These are phyloP conservation scores for Lamprologus callipterus DNA, from an alignment of 2,113 vertebrate species.

Conservation along the genomic window DNA sequence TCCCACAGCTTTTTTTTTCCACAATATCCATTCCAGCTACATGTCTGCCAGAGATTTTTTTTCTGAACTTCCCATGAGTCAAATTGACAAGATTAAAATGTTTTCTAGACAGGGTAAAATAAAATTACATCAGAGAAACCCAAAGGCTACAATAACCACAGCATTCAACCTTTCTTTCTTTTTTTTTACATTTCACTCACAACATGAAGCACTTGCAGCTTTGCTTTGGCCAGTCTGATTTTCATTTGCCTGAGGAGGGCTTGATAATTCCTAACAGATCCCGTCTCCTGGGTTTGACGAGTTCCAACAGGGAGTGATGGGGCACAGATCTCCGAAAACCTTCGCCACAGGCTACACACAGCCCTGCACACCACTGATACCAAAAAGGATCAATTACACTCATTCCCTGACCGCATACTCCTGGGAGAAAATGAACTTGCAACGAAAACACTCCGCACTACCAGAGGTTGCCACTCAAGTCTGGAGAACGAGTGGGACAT, in stretches of 20 bases:
- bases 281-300: slow-evolving; percentile 48
- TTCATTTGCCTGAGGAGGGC: slow-evolving; percentile 53
- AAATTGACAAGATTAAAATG: slow-evolving; percentile 30
- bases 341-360: slow-evolving; percentile 52
- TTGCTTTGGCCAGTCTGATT: slow-evolving; percentile 49
- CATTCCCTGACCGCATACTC: slow-evolving; percentile 42
- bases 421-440: slow-evolving; percentile 55
- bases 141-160: slow-evolving; percentile 24
- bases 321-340: slow-evolving; percentile 47
- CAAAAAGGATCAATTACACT: slow-evolving; percentile 56
- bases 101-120: slow-evolving; percentile 32
- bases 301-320: slow-evolving; percentile 60
- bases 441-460: slow-evolving; percentile 45
- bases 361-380: slow-evolving; percentile 51
- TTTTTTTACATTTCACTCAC: slow-evolving; percentile 18
- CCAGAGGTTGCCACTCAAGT: slow-evolving; percentile 45
- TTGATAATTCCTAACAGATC: slow-evolving; percentile 64
- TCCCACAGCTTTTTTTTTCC: background rate
- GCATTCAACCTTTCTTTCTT: background rate
- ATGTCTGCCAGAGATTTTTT: background rate
- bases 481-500: slow-evolving; percentile 11
- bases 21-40: background rate
- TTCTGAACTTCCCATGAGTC: slow-evolving; percentile 33
- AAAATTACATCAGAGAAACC: slow-evolving; percentile 27
- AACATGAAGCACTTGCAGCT: slow-evolving; percentile 36